Evolutionary conservation across 2,797 vertebrate species (phyloP).

Genomic region (Centroberyx gerrardi): DNA sequence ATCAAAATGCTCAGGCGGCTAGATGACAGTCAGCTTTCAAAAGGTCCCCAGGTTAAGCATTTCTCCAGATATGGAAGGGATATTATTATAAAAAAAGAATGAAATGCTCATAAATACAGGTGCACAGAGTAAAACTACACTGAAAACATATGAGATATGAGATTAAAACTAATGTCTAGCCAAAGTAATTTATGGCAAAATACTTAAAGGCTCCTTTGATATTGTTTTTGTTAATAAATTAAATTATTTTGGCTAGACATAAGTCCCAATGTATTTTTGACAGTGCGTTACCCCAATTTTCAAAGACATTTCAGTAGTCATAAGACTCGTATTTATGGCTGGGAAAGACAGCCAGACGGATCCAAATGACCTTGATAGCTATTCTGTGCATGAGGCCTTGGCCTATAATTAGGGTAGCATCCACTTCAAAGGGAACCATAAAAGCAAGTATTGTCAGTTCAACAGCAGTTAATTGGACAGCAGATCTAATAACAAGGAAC

Average conservation of each 20-base stretch:
- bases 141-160: background rate
- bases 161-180: background rate
- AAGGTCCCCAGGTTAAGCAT: constrained; percentile 16
- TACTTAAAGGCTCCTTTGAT: background rate
- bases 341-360: constrained; percentile 34
- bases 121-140: background rate
- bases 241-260: constrained; percentile 5
- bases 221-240: background rate
- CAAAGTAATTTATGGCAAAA: background rate
- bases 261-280: constrained; percentile 17
- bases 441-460: constrained; percentile 60
- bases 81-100: background rate
- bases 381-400: constrained; percentile 36
- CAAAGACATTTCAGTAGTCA: constrained; percentile 15
- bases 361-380: constrained; percentile 50
- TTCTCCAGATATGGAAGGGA: constrained; percentile 49
- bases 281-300: background rate
- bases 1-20: constrained; percentile 33
- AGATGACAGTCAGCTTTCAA: constrained; percentile 14
- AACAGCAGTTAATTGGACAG: constrained; percentile 63
- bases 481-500: constrained; percentile 61
- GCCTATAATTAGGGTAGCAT: constrained; percentile 59
- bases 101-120: background rate
- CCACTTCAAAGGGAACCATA: constrained; percentile 64
- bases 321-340: constrained; percentile 23